phyloP scores from a whole-genome alignment of 1,140 invertebrate species.

The Whitmania pigra region DNA sequence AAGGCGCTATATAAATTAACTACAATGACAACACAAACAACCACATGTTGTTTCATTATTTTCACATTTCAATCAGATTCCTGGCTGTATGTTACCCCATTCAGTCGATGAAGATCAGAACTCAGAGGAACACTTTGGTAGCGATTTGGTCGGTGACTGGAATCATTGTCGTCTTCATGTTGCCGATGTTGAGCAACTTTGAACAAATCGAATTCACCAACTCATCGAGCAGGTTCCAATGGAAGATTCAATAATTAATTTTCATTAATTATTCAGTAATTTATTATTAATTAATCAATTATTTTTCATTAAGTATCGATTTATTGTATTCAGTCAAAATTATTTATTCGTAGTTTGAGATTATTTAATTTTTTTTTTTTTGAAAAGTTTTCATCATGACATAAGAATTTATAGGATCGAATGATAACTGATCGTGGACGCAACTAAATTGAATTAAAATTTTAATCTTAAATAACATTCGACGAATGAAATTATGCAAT shows the following conservation, averaged over 20 bases:
- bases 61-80: constrained; percentile 43
- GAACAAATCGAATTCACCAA: neutral
- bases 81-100: constrained; percentile 88
- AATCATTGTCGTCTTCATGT: constrained; percentile 55
- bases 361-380: no score
- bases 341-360: neutral
- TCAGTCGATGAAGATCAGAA: constrained; percentile 69
- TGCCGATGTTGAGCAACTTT: constrained; percentile 51
- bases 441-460: constrained; percentile 16
- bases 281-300: constrained; percentile 8
- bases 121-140: constrained; percentile 65
- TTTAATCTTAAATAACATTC: neutral
- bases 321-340: neutral
- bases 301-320: constrained; percentile 10
- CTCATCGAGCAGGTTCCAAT: constrained; percentile 12
- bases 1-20: no score
- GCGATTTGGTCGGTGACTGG: constrained; percentile 60
- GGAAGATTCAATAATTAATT: neutral
- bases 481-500: no score
- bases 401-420: no score
- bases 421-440: neutral
- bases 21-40: no score
- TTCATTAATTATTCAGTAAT: constrained; percentile 10
- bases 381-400: no score
- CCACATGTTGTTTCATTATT: no score